Conservation (phyloP, 2,797 vertebrate species). For the Sphaeramia orbicularis region DNA sequence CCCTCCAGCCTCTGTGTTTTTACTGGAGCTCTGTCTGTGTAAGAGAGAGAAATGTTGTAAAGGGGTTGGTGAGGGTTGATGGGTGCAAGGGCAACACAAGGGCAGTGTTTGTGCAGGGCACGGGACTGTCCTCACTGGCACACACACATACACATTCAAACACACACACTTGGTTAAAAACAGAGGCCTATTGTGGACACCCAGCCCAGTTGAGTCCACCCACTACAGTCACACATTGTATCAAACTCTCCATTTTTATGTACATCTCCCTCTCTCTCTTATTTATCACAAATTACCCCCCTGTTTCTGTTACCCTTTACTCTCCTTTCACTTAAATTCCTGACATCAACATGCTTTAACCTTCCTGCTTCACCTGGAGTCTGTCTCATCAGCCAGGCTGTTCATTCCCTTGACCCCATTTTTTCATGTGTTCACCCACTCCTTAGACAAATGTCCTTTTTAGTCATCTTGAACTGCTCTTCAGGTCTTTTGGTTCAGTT, state of each 20-base stretch:
- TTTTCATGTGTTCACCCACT: background rate
- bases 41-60: conserved; percentile 38
- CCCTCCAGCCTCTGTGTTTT: conserved; percentile 47
- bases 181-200: conserved; percentile 80
- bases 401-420: background rate
- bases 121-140: conserved; percentile 70
- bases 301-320: background rate
- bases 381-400: background rate
- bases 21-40: conserved; percentile 40
- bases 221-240: conserved; percentile 76
- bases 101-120: conserved; percentile 82
- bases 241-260: conserved; percentile 50
- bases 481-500: background rate
- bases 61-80: conserved; percentile 34
- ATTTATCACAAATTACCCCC: conserved; percentile 1
- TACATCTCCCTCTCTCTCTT: conserved; percentile 24
- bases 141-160: conserved; percentile 59
- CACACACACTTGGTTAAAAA: conserved; percentile 64
- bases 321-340: conserved; percentile 14
- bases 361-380: background rate
- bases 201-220: conserved; percentile 58
- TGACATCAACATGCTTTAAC: background rate
- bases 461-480: conserved; percentile 1
- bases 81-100: conserved; percentile 76
- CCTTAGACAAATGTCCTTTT: background rate